These are phyloP conservation scores for Ooceraea biroi DNA, from an alignment of 1,140 invertebrate genomes.

Conservation along the genomic window DNA sequence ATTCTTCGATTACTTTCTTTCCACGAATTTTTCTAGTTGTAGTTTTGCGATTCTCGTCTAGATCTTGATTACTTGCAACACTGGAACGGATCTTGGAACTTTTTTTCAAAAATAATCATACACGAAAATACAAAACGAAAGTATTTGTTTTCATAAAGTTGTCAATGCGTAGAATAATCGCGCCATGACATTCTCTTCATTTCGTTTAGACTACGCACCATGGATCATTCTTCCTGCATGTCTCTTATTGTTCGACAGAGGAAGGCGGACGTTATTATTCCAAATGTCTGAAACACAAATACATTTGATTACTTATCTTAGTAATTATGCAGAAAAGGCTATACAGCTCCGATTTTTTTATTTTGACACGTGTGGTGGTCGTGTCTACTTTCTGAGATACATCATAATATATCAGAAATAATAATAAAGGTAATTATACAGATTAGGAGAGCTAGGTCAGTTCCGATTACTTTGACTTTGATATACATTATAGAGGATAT, in stretches of 20 bases:
- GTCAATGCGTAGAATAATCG: slow-evolving; percentile 35
- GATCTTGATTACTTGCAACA: neutral
- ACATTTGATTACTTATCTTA: neutral
- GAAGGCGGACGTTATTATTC: slow-evolving; percentile 80
- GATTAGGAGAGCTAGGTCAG: too few relatives aligned
- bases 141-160: slow-evolving; percentile 37
- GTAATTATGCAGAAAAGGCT: too few relatives aligned
- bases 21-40: neutral
- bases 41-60: slow-evolving; percentile 1
- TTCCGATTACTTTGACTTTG: too few relatives aligned
- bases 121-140: slow-evolving; percentile 15
- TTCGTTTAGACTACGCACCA: slow-evolving; percentile 38
- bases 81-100: neutral
- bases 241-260: slow-evolving; percentile 79
- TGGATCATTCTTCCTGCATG: slow-evolving; percentile 70
- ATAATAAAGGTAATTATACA: too few relatives aligned
- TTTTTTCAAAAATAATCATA: neutral
- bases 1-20: slow-evolving; percentile 30
- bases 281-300: slow-evolving; percentile 78
- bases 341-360: too few relatives aligned
- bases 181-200: slow-evolving; percentile 55
- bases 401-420: too few relatives aligned
- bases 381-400: too few relatives aligned
- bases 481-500: too few relatives aligned
- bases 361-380: too few relatives aligned